A percentile compares a stretch with the other conserved stretches of the same genome.
These are phyloP conservation scores for Agrenia bidenticulata DNA, from an alignment of 2,888 invertebrate genomes.

Conservation along the genomic window DNA sequence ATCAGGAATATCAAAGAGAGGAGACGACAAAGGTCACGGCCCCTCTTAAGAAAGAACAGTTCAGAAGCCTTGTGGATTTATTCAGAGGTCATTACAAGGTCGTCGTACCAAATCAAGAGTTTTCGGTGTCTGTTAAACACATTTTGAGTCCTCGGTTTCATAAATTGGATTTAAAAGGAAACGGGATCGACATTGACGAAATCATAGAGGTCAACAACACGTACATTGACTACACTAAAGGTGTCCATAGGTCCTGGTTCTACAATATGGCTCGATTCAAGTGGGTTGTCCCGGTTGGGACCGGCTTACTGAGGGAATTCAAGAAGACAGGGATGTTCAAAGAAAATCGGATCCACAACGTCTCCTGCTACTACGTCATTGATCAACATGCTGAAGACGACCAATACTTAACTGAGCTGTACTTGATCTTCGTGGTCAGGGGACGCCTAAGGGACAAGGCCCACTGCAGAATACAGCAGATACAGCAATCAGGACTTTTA, in stretches of 20 bases:
- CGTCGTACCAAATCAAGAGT: neutral
- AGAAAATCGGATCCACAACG: conserved; percentile 7
- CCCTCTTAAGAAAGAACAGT: neutral
- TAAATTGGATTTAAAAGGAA: neutral
- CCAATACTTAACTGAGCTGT: neutral
- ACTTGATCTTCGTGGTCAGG: neutral
- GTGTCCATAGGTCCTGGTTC: neutral
- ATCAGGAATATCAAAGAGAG: neutral
- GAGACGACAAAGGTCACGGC: conserved; percentile 10
- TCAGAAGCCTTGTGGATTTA: neutral
- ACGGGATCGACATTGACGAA: neutral
- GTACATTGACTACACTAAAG: neutral
- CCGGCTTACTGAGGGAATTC: neutral
- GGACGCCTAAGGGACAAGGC: conserved; percentile 15
- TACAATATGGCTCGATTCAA: neutral
- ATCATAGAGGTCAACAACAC: neutral
- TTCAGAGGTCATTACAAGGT: conserved; percentile 1
- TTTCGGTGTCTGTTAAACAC: neutral
- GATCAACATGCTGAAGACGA: conserved; percentile 6
- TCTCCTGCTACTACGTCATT: conserved; percentile 4
- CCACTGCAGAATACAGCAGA: neutral
- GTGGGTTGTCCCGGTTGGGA: neutral
- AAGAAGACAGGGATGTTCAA: neutral
- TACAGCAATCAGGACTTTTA: too few species aligned
- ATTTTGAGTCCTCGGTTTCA: neutral